Evolutionary conservation across 2,113 vertebrate species (phyloP), one percentile per base, ranked within the genome.

Genomic region (Oenanthe oenanthe): DNA sequence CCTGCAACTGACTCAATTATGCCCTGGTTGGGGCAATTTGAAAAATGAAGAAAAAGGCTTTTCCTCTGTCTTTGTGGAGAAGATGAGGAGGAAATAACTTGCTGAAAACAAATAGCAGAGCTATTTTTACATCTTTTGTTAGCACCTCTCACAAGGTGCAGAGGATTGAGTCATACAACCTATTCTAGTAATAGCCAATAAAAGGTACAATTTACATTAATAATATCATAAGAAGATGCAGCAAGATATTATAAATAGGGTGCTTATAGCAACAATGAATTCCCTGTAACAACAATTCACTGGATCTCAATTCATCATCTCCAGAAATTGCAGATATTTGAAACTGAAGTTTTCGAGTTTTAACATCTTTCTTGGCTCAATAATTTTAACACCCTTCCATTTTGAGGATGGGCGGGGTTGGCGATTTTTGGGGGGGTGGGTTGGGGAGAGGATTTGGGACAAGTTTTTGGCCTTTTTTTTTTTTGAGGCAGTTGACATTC

Each of bases 61-160:
- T 42, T 45, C 31, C 79, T 56, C 36, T 18, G 25, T 28, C 40
- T 77, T 68, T 68, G 32, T 62, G 60, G 17, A 88, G 42, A 68
- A 36, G 68, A 70, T 7, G 15, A 72, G 12, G 8, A 77, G 24
- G 81, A 85, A 95, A 85, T 74, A 74, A 94, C 21, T 17, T 53
- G 25, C 74, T 68, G 45, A 68, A 93, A 82, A 94, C 34, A 89
- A 93, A 93, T 25, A 40, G 2, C 29, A 63, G 34, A 78, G 54
- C 43, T 89, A 83, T 87, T 95, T 87, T 88, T 11, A 87, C 38
- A 76, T 32, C 38, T 87, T 91, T 89, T 87, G 89, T 70, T 85
- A 91, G 58, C 51, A 92, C 29, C 70, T 81, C 86, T 91, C 74
- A 82, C 32, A 76, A 93, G 71, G 80, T 58, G 38, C 58, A 83